Evolutionary conservation across 2,888 invertebrate genomes (phyloP).

Genomic region (Cinara cedri): DNA sequence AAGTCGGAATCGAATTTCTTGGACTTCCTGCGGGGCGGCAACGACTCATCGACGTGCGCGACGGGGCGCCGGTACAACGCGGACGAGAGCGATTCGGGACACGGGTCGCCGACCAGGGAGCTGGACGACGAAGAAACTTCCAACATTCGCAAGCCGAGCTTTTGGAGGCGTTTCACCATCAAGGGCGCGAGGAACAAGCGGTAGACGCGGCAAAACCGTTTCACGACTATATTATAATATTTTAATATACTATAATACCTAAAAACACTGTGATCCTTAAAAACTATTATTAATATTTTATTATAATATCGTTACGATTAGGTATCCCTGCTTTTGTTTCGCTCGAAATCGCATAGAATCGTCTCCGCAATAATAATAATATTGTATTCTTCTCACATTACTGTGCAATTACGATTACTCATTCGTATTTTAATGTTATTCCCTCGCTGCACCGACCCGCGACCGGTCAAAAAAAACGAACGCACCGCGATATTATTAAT

Average conservation of each 20-base stretch:
- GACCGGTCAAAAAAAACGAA: no score
- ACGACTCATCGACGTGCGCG: conserved; percentile 60
- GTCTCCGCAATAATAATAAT: no score
- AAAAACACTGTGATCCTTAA: conserved; percentile 21
- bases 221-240: no score
- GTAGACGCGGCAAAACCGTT: conserved; percentile 16
- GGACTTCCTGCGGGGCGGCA: conserved; percentile 72
- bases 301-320: neutral
- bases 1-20: conserved; percentile 70
- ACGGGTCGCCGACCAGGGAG: conserved; percentile 59
- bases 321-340: no score
- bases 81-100: conserved; percentile 60
- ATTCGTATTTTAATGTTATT: no score
- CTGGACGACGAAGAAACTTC: conserved; percentile 66
- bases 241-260: neutral
- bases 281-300: conserved; percentile 28
- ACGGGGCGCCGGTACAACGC: conserved; percentile 57
- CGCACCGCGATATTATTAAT: no score
- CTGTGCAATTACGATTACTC: no score
- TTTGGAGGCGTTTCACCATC: conserved; percentile 64
- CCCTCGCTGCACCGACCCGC: no score
- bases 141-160: conserved; percentile 62
- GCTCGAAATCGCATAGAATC: no score
- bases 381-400: no score
- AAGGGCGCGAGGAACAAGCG: conserved; percentile 58